Conservation (phyloP, 1,140 invertebrate genomes). For the Ganaspis sp. region DNA sequence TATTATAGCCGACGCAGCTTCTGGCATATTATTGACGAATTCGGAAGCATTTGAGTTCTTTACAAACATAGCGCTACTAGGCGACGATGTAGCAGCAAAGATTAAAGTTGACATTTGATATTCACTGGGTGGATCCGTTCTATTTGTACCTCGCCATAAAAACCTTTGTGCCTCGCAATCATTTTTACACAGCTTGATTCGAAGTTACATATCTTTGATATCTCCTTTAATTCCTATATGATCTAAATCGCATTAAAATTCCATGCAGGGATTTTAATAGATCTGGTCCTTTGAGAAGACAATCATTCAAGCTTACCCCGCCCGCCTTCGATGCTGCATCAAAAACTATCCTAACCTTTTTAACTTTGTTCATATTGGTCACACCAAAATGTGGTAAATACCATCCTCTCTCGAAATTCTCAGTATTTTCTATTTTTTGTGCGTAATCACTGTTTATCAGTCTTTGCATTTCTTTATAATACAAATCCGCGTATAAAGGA, state of each 20-base stretch:
- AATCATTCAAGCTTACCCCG: conserved; percentile 39
- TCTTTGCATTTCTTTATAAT: conserved; percentile 36
- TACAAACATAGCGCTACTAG: conserved; percentile 55
- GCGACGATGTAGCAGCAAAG: conserved; percentile 62
- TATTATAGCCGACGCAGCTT: neutral
- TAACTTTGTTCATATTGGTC: conserved; percentile 52
- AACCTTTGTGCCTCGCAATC: conserved; percentile 56
- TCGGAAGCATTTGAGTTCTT: conserved; percentile 7
- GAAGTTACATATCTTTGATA: conserved; percentile 68
- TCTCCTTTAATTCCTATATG: conserved; percentile 58
- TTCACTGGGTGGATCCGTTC: conserved; percentile 3
- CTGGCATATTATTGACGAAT: neutral
- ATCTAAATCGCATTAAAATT: conserved; percentile 61
- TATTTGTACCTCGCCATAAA: conserved; percentile 54
- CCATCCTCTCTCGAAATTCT: conserved; percentile 42
- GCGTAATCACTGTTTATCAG: conserved; percentile 47
- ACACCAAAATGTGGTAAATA: conserved; percentile 64
- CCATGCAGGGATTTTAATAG: conserved; percentile 50
- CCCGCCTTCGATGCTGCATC: conserved; percentile 51
- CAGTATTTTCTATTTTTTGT: neutral
- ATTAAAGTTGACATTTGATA: conserved; percentile 62
- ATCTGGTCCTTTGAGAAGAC: conserved; percentile 54
- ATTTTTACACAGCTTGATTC: conserved; percentile 52
- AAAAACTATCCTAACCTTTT: conserved; percentile 58
- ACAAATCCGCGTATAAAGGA: neutral